Conservation (phyloP, 2,888 invertebrate species). For the Metopia argyrocephala region DNA sequence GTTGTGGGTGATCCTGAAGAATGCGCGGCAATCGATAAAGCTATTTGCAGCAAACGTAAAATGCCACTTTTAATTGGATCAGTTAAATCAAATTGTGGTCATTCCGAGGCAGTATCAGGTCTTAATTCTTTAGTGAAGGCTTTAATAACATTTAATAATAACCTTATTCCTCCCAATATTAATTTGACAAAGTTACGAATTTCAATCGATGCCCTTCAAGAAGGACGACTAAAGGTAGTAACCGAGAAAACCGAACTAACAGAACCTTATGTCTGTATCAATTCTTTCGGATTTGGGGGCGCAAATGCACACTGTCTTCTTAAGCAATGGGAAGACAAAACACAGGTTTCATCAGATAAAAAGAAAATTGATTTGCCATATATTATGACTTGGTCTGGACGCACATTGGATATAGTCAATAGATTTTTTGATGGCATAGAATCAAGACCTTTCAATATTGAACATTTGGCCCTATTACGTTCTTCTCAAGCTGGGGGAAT, state of each 20-base stretch:
- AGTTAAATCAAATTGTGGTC: constrained; percentile 96
- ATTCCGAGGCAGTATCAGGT: constrained; percentile 92
- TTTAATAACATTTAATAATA: constrained; percentile 88
- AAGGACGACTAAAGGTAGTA: constrained; percentile 85
- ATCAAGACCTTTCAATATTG: constrained; percentile 82
- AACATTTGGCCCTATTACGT: constrained; percentile 82
- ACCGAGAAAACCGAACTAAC: constrained; percentile 85
- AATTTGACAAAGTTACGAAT: constrained; percentile 84
- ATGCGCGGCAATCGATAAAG: constrained; percentile 87
- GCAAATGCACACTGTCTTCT: constrained; percentile 83
- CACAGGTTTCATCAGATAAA: constrained; percentile 81
- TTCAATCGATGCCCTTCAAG: constrained; percentile 82
- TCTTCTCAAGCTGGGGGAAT: constrained; percentile 81
- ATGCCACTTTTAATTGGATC: constrained; percentile 91
- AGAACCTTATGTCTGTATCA: constrained; percentile 89
- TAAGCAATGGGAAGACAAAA: constrained; percentile 71
- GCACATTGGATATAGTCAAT: constrained; percentile 88
- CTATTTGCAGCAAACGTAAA: constrained; percentile 87
- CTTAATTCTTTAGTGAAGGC: constrained; percentile 91
- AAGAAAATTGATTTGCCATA: constrained; percentile 85
- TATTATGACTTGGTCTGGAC: constrained; percentile 86
- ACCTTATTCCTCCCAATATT: constrained; percentile 90
- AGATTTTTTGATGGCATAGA: constrained; percentile 83
- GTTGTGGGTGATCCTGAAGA: constrained; percentile 95
- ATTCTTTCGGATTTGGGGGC: constrained; percentile 97